Conservation (phyloP, 1,140 invertebrate species). For the Akabosia matsudoensis region DNA sequence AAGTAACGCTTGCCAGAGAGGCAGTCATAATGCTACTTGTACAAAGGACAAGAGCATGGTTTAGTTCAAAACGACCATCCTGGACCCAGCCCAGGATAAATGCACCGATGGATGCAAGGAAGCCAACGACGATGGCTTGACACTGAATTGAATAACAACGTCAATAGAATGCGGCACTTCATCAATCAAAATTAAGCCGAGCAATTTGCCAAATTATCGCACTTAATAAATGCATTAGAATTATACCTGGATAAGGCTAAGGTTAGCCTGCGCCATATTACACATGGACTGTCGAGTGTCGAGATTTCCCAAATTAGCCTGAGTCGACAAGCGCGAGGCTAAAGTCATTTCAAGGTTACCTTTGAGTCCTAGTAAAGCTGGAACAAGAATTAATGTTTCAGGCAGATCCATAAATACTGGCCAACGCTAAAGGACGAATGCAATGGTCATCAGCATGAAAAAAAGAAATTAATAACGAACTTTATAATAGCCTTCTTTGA, state of each 20-base stretch:
- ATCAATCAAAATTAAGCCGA: background rate
- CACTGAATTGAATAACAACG: conserved; percentile 53
- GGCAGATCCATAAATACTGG: conserved; percentile 74
- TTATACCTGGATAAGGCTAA: conserved; percentile 80
- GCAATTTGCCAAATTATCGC: background rate
- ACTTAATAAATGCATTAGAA: background rate
- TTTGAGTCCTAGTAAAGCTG: conserved; percentile 86
- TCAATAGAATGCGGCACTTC: background rate
- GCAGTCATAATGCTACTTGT: conserved; percentile 53
- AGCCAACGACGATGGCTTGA: conserved; percentile 88
- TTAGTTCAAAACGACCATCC: conserved; percentile 70
- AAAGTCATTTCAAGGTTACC: conserved; percentile 98
- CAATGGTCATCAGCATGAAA: background rate
- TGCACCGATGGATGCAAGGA: conserved; percentile 81
- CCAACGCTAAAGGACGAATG: conserved; percentile 61
- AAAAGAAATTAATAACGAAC: conserved; percentile 23
- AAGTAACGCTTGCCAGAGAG: background rate
- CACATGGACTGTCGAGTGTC: conserved; percentile 63
- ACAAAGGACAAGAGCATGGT: conserved; percentile 79
- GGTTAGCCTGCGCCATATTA: conserved; percentile 85
- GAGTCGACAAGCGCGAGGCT: conserved; percentile 87
- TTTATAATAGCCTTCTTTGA: background rate
- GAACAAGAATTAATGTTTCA: conserved; percentile 86
- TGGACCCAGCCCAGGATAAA: conserved; percentile 80
- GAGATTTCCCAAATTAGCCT: conserved; percentile 82